Conservation (phyloP, 2,888 invertebrate genomes). For the Cephalotes varians region DNA sequence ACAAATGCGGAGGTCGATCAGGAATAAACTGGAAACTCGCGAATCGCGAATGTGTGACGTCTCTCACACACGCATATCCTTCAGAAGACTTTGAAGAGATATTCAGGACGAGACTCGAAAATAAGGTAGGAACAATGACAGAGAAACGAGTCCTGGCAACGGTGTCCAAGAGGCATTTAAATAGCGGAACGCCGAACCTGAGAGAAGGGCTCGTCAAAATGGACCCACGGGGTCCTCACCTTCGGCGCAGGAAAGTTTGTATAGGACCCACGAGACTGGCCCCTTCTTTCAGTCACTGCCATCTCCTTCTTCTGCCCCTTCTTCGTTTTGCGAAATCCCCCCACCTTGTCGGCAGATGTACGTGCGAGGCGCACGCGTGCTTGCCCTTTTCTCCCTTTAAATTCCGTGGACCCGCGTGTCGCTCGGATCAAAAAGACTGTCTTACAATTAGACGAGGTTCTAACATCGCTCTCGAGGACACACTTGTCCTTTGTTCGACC, state of each 20-base stretch:
- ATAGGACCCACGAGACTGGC: conserved; percentile 69
- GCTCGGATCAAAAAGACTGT: conserved; percentile 57
- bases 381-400: conserved; percentile 42
- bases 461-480: conserved; percentile 62
- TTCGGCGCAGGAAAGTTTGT: conserved; percentile 74
- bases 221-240: conserved; percentile 72
- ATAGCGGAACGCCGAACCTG: conserved; percentile 71
- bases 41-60: conserved; percentile 55
- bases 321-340: conserved; percentile 65
- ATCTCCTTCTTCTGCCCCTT: conserved; percentile 43
- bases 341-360: conserved; percentile 73
- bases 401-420: conserved; percentile 56
- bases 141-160: conserved; percentile 72
- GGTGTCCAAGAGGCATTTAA: conserved; percentile 78
- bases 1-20: conserved; percentile 57
- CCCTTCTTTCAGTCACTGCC: conserved; percentile 37
- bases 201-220: conserved; percentile 70
- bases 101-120: conserved; percentile 74
- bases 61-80: conserved; percentile 2
- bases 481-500: conserved; percentile 68
- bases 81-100: conserved; percentile 60
- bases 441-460: conserved; percentile 69
- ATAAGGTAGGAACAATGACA: conserved; percentile 81
- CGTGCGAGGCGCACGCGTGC: conserved; percentile 70
- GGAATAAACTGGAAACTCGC: conserved; percentile 73